Conservation (phyloP, 2,888 invertebrate species). For the Nesidiocoris tenuis region DNA sequence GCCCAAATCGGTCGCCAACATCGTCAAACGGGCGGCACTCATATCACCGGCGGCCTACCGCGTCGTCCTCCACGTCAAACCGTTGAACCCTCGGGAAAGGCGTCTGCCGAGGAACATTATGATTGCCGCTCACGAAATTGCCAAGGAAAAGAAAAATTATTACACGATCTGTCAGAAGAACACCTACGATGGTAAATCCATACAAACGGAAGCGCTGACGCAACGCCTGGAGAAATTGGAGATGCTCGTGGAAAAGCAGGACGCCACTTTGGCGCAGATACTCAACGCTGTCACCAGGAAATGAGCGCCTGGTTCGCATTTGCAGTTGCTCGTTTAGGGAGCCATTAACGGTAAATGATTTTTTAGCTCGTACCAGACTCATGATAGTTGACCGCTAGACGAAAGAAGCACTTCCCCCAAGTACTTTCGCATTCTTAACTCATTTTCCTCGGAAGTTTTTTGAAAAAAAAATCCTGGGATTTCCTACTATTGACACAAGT, state of each 20-base stretch:
- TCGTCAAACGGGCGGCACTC: conserved; percentile 74
- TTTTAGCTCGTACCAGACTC: too few relatives aligned
- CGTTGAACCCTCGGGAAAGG: conserved; percentile 78
- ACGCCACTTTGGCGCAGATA: conserved; percentile 32
- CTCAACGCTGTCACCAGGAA: conserved; percentile 9
- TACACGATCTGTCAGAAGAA: conserved; percentile 46
- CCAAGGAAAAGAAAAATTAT: conserved; percentile 59
- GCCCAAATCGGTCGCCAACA: conserved; percentile 68
- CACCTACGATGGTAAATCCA: conserved; percentile 21
- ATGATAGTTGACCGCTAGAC: too few relatives aligned
- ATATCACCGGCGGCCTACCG: conserved; percentile 79
- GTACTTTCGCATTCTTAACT: too few relatives aligned
- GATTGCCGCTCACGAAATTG: conserved; percentile 77
- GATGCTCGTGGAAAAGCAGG: conserved; percentile 44
- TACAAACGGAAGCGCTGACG: conserved; percentile 30
- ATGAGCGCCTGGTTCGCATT: not conserved
- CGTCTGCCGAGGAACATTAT: conserved; percentile 76
- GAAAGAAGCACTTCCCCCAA: too few relatives aligned
- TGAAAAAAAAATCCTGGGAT: too few relatives aligned
- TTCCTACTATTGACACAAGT: too few relatives aligned
- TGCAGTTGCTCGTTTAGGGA: too few relatives aligned
- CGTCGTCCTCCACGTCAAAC: conserved; percentile 79
- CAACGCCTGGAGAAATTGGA: conserved; percentile 46
- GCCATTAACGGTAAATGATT: too few relatives aligned
- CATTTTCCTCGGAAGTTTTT: too few relatives aligned